Evolutionary conservation across 2,113 vertebrate genomes (phyloP), one percentile per base, ranked within the genome.

Genomic region (Pristiophorus japonicus): DNA sequence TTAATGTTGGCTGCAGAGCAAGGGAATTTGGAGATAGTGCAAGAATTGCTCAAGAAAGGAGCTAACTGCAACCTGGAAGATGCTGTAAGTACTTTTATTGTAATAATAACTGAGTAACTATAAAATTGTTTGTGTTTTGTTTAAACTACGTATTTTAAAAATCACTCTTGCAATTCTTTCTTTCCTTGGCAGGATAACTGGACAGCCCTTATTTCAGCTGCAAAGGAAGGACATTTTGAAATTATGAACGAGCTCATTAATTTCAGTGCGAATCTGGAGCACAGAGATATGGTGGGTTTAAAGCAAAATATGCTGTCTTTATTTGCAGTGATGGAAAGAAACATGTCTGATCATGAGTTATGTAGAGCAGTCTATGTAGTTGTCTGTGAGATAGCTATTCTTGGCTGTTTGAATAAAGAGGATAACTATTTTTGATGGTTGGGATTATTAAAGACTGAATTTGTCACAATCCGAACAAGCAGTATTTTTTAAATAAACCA

Each of bases 1-100:
- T 97, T 99, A 96, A 99, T 99, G 99, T 96, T 99, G 96, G 98
- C 99, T 1, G 98, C 99, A 84, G 99, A 99, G 96, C 99, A 98
- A 97, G 99, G 99, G 96, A 99, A 97, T 96, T 96, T 99, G 97
- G 99, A 99, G 96, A 99, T 99, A 12, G 98, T 98, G 95, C 98
- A 99, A 96, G 99, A 99, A 96, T 97, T 99, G 96, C 98, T 99
- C 92, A 98, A 97, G 96, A 99, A 98, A 95, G 98, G 99, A 96
- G 98, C 99, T 95, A 99, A 98, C 18, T 97, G 99, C 96, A 98
- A 99, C 97, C 97, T 99, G 96, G 99, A 99, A 88, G 99, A 99
- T 96, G 96, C 98, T 96, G 99, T 99, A 97, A 97, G 97, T 97
- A 95, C 90, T 73, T 93, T 42, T 51, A 42, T 6, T 38, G 63